A percentile compares a stretch with the other conserved stretches of the same genome.
These are phyloP conservation scores for Eidolon helvum DNA, from an alignment of 2,113 vertebrate genomes.

Conservation along the genomic window DNA sequence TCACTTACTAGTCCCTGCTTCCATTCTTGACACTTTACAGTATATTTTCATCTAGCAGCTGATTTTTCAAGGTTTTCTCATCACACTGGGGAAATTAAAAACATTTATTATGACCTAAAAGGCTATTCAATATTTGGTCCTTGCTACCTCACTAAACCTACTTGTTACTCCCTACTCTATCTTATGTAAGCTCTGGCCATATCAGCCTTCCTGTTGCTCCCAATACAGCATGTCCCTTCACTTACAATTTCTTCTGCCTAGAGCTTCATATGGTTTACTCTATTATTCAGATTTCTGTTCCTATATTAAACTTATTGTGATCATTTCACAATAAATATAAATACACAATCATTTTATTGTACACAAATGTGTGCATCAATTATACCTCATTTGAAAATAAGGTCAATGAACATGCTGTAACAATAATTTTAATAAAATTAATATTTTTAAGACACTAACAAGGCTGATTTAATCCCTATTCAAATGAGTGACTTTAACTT, in stretches of 20 bases:
- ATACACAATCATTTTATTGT: neutral
- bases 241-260: neutral
- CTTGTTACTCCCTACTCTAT: neutral
- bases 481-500: neutral
- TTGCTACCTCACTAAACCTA: neutral
- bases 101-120: slow-evolving; percentile 12
- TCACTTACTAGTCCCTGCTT: neutral
- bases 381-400: neutral
- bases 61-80: neutral
- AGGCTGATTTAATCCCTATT: neutral
- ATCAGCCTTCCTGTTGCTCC: neutral
- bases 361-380: neutral
- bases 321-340: neutral
- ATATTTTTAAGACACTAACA: neutral
- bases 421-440: neutral
- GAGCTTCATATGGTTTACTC: neutral
- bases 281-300: neutral
- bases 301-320: neutral
- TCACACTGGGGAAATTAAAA: neutral
- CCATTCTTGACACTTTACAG: neutral
- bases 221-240: neutral
- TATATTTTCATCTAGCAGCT: neutral
- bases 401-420: neutral
- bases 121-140: neutral
- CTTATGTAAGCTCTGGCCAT: neutral